phyloP scores from a whole-genome alignment of 2,113 vertebrate genomes.

The Sturnira hondurensis region DNA sequence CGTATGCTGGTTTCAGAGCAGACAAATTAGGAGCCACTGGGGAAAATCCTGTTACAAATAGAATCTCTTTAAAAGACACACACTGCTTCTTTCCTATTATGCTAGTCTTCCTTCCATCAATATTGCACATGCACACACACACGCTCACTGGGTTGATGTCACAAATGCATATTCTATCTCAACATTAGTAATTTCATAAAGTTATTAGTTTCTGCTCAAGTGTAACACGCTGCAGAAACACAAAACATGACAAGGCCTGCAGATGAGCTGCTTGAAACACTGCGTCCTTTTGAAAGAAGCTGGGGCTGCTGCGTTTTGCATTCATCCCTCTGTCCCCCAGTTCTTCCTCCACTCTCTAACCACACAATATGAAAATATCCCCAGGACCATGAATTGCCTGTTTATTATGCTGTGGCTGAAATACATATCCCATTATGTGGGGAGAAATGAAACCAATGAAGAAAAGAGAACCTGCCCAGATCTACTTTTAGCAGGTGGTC shows the following conservation, averaged over 20 bases:
- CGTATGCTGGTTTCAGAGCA: slow-evolving; percentile 52
- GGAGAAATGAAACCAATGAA: not conserved
- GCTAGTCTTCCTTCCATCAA: not conserved
- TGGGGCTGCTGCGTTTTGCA: not conserved
- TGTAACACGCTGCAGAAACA: slow-evolving; percentile 15
- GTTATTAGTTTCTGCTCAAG: slow-evolving; percentile 32
- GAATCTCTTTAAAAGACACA: not conserved
- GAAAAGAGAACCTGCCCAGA: not conserved
- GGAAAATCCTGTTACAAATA: not conserved
- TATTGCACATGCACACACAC: not conserved
- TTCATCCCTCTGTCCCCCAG: accelerated
- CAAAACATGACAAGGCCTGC: not conserved
- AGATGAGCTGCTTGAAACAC: slow-evolving; percentile 15
- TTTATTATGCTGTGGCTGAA: slow-evolving; percentile 33
- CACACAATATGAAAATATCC: not conserved
- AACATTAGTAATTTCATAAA: slow-evolving; percentile 57
- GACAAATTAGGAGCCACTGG: slow-evolving; percentile 14
- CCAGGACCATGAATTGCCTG: slow-evolving; percentile 23
- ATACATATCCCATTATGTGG: not conserved
- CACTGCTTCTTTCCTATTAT: not conserved
- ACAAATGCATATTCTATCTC: slow-evolving; percentile 61
- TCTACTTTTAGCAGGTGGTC: slow-evolving; percentile 76
- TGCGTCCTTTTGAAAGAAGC: not conserved
- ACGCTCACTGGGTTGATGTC: slow-evolving; percentile 42
- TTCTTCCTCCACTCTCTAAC: not conserved